Percentiles rank a stretch among this genome's conserved stretches.
Conservation (phyloP, 1,140 invertebrate genomes). For the Grapholita molesta region DNA sequence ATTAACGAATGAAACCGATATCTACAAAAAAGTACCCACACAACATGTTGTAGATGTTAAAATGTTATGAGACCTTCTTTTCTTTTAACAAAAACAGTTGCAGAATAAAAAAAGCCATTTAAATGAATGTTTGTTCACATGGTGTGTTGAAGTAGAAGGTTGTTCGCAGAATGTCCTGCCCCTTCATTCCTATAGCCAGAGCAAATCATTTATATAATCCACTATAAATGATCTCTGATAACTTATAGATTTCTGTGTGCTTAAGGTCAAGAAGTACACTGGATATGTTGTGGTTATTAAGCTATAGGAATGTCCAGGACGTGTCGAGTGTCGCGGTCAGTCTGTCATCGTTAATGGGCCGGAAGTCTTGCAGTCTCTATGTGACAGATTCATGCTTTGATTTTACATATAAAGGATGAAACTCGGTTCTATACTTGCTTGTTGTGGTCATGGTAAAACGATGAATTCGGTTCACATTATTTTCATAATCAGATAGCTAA, state of each 20-base stretch:
- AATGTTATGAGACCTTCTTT: not conserved
- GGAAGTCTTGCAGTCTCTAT: not conserved
- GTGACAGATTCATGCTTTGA: not conserved
- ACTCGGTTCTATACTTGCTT: not conserved
- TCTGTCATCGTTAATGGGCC: slow-evolving; percentile 5
- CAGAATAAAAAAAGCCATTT: not conserved
- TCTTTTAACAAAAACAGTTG: not conserved
- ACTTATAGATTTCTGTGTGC: not conserved
- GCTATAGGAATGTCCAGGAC: not conserved
- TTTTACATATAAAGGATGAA: not conserved
- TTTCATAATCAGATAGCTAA: too few species aligned
- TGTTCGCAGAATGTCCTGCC: not conserved
- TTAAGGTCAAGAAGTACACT: not conserved
- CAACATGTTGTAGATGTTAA: not conserved
- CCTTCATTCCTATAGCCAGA: not conserved
- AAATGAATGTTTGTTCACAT: not conserved
- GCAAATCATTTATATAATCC: not conserved
- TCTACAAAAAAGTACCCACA: not conserved
- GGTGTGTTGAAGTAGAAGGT: not conserved
- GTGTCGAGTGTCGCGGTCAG: slow-evolving; percentile 11
- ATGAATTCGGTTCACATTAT: too few species aligned
- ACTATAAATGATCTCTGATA: not conserved
- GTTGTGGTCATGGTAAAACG: not conserved
- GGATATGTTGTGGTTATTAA: not conserved
- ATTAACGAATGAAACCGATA: not conserved